Conservation (phyloP, 1,140 invertebrate species). For the Lepidurus couesii region DNA sequence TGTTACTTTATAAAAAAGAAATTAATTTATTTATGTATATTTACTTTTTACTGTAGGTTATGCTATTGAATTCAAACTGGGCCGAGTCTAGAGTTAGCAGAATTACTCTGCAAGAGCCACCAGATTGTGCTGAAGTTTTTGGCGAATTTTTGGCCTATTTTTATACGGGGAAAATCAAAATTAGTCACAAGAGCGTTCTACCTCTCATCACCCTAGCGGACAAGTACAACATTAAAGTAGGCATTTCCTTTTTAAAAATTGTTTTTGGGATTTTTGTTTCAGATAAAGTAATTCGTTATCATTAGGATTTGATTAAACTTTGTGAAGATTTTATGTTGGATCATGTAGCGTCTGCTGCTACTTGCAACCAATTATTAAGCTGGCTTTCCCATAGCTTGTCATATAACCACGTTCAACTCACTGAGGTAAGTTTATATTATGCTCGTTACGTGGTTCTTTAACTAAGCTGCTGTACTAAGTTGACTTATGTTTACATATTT, state of each 20-base stretch:
- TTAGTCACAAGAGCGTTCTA: constrained; percentile 74
- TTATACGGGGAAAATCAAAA: constrained; percentile 83
- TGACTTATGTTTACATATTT: no score
- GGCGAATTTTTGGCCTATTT: constrained; percentile 83
- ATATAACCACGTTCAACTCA: constrained; percentile 70
- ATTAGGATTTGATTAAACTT: constrained; percentile 67
- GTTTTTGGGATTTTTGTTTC: not conserved
- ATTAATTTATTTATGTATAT: constrained; percentile 26
- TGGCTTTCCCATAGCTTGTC: constrained; percentile 85
- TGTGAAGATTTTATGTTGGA: constrained; percentile 82
- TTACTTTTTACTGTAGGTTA: constrained; percentile 57
- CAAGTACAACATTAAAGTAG: constrained; percentile 85
- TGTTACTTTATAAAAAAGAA: constrained; percentile 28
- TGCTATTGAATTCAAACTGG: constrained; percentile 92
- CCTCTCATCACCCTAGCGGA: constrained; percentile 81
- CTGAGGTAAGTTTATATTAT: constrained; percentile 49
- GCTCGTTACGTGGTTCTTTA: not conserved
- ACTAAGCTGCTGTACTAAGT: not conserved
- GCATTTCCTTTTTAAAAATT: constrained; percentile 34
- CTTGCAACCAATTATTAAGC: constrained; percentile 69
- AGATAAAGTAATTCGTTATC: constrained; percentile 39
- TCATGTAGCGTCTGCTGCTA: constrained; percentile 75
- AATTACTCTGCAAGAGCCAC: constrained; percentile 77
- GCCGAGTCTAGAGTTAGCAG: constrained; percentile 77
- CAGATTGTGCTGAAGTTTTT: constrained; percentile 75